Evolutionary conservation across 2,113 vertebrate genomes (phyloP), one percentile per base, ranked within the genome.

Genomic region (Struthio camelus): DNA sequence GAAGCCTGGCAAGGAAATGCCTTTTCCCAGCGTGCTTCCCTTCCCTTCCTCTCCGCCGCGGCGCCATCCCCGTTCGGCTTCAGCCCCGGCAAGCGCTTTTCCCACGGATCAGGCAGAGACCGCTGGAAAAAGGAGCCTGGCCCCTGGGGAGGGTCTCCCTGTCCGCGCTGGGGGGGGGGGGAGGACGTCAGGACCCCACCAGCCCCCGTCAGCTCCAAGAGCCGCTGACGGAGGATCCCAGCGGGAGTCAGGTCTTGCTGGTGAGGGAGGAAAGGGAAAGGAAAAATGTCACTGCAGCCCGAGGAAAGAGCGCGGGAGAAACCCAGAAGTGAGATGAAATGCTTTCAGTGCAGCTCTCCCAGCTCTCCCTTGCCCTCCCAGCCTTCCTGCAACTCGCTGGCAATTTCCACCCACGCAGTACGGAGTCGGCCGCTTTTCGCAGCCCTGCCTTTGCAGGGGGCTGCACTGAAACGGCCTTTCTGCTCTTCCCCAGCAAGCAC

Each of bases 401-500:
- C 61, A 73, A 58, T 88, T 93, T 86, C 90, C 92, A 84, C 84
- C 80, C 89, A 59, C 72, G 15, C 65, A 38, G 81, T 76, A 46
- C 46, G 4, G 4, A 91, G 62, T 62, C 80, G 23, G 80, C 84
- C 53, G 90, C 85, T 78, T 59, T 75, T 32, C 56, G 62, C 64
- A 62, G 89, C 85, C 22, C 54, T 92, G 95, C 76, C 85, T 85
- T 93, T 16, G 1, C 72, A 50, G 83, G 86, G 92, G 77, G 79
- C 81, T 94, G 82, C 0, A 0, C 5, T 2, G 59, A 34, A 90
- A 77, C 9, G 81, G 81, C 36, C 54, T 72, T 19, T 69, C 90
- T 75, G 70, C 79, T 90, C 48, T 83, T 92, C 90, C 42, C 83
- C 94, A 28, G 93, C 65, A 82, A 73, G 90, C 78, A 66, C 75